Percentiles rank a stretch among this genome's conserved stretches.
Evolutionary conservation across 1,140 invertebrate genomes (phyloP).

Genomic region (Cecropterus lyciades): DNA sequence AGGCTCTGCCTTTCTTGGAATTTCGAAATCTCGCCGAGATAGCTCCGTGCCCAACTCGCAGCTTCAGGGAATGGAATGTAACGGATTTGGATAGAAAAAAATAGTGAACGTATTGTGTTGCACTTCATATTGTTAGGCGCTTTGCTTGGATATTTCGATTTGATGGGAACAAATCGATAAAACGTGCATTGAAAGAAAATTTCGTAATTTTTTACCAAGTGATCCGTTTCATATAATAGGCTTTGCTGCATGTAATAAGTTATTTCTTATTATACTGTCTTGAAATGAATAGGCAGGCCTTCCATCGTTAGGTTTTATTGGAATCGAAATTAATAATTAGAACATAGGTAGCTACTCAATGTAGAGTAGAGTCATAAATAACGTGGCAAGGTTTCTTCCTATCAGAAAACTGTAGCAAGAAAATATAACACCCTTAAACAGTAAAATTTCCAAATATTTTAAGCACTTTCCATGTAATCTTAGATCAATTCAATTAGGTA

Average conservation of each 20-base stretch:
- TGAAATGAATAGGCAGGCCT: too few relatives aligned
- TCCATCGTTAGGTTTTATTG: too few relatives aligned
- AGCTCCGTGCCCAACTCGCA: constrained; percentile 62
- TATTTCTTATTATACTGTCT: too few relatives aligned
- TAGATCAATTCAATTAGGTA: too few relatives aligned
- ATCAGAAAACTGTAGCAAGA: too few relatives aligned
- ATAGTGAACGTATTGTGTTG: constrained; percentile 54
- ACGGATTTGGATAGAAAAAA: constrained; percentile 79
- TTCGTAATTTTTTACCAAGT: neutral
- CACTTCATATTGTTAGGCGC: constrained; percentile 55
- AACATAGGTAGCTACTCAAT: too few relatives aligned
- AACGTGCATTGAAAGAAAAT: neutral
- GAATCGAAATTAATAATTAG: too few relatives aligned
- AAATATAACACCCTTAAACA: too few relatives aligned
- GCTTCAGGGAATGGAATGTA: constrained; percentile 78
- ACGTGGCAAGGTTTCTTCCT: too few relatives aligned
- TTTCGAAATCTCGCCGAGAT: constrained; percentile 80
- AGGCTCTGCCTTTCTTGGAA: constrained; percentile 82
- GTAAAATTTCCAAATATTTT: too few relatives aligned
- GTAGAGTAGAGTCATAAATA: too few relatives aligned
- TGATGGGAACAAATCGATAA: constrained; percentile 21
- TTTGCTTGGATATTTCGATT: constrained; percentile 22
- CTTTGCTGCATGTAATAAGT: neutral
- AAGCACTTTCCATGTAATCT: too few relatives aligned
- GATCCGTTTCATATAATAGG: neutral